phyloP scores from a whole-genome alignment of 1,140 invertebrate species.

The Chlorops oryzae region DNA sequence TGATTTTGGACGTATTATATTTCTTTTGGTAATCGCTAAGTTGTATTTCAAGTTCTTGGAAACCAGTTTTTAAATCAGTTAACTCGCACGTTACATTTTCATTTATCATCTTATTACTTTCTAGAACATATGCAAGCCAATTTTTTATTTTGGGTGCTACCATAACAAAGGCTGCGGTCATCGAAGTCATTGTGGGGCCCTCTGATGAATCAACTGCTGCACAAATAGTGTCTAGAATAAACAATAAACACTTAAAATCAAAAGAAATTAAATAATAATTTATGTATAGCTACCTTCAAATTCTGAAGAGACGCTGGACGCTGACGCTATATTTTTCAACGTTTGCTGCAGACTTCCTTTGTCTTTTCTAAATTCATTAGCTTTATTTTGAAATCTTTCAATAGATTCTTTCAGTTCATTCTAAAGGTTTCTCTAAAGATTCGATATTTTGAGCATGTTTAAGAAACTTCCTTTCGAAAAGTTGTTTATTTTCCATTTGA shows the following conservation, averaged over 20 bases:
- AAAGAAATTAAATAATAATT: too few relatives aligned
- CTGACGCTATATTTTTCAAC: constrained; percentile 6
- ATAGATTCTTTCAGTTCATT: constrained; percentile 25
- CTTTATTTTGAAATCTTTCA: constrained; percentile 27
- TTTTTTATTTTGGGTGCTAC: too few relatives aligned
- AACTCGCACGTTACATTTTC: constrained; percentile 24
- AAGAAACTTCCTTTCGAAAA: constrained; percentile 13
- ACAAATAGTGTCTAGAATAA: too few relatives aligned
- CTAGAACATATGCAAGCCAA: too few relatives aligned
- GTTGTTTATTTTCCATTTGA: constrained; percentile 18
- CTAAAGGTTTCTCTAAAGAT: constrained; percentile 18
- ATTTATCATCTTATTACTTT: too few relatives aligned
- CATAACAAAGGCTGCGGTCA: too few relatives aligned
- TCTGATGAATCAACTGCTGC: too few relatives aligned
- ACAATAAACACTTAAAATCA: too few relatives aligned
- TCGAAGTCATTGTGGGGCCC: too few relatives aligned
- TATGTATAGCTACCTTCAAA: too few relatives aligned
- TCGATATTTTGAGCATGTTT: constrained; percentile 3
- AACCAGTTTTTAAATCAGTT: constrained; percentile 17
- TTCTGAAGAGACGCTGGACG: neutral
- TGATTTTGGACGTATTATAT: constrained; percentile 17
- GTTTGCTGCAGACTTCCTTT: constrained; percentile 2
- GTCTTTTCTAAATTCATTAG: constrained; percentile 15
- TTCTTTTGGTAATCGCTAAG: constrained; percentile 21
- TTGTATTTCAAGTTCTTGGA: constrained; percentile 26